These are phyloP conservation scores for Philaethria dido DNA, from an alignment of 2,888 invertebrate species.

Conservation along the genomic window DNA sequence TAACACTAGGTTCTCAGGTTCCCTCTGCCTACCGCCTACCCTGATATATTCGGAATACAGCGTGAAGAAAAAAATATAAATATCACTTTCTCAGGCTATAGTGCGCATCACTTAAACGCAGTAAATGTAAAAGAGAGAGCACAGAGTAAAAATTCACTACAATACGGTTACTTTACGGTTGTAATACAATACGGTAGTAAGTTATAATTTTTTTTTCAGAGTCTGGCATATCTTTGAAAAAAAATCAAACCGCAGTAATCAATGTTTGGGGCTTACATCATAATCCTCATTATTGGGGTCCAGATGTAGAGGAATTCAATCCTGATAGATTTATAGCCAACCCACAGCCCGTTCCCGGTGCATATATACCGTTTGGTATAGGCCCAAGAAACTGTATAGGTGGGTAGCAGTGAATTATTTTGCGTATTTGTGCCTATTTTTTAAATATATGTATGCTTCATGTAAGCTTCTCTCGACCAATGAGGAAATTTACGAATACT, in stretches of 20 bases:
- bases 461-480: too few species aligned
- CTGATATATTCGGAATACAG: too few species aligned
- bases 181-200: too few species aligned
- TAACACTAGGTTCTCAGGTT: too few species aligned
- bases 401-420: not conserved
- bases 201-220: slow-evolving; percentile 7
- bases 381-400: slow-evolving; percentile 19
- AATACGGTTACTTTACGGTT: not conserved
- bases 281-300: slow-evolving; percentile 19
- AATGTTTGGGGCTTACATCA: slow-evolving; percentile 19
- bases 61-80: too few species aligned
- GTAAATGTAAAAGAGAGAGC: too few species aligned
- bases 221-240: not conserved
- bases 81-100: too few species aligned
- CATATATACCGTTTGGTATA: slow-evolving; percentile 7
- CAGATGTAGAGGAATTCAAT: slow-evolving; percentile 18
- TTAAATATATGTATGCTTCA: too few species aligned
- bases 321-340: slow-evolving; percentile 19
- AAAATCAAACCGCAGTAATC: not conserved
- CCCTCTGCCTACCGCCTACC: too few species aligned
- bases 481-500: too few species aligned
- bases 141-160: not conserved
- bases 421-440: too few species aligned
- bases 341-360: not conserved
- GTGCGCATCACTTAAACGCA: too few species aligned